These are phyloP conservation scores for Hirtodrosophila trivittata DNA, from an alignment of 2,888 invertebrate species.

Conservation along the genomic window DNA sequence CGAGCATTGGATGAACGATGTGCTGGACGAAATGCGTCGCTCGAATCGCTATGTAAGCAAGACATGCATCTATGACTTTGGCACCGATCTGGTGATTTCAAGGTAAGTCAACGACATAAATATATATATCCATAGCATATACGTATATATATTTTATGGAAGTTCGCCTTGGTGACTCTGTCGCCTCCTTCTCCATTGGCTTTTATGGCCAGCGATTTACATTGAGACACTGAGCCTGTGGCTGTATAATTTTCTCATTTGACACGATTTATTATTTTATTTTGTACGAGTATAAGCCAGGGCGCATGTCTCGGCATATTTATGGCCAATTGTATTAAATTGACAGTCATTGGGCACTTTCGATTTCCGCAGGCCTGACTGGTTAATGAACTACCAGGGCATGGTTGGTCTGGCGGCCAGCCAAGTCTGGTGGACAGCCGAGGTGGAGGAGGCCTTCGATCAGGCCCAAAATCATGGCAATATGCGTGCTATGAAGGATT, in stretches of 20 bases:
- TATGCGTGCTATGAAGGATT: conserved; percentile 95
- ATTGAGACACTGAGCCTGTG: conserved; percentile 53
- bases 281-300: conserved; percentile 63
- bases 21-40: conserved; percentile 92
- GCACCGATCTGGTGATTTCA: conserved; percentile 88
- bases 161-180: neutral
- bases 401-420: conserved; percentile 94
- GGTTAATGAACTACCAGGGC: conserved; percentile 95
- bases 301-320: conserved; percentile 68
- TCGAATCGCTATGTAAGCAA: conserved; percentile 94
- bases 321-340: conserved; percentile 80
- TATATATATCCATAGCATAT: conserved; percentile 12
- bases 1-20: conserved; percentile 96
- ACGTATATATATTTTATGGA: conserved; percentile 7
- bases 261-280: conserved; percentile 81
- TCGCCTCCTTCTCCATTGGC: conserved; percentile 26
- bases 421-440: conserved; percentile 98
- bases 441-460: conserved; percentile 94
- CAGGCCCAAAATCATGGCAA: conserved; percentile 87
- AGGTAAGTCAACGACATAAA: conserved; percentile 84
- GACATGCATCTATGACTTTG: conserved; percentile 94
- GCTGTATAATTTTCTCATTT: conserved; percentile 82
- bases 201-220: conserved; percentile 79
- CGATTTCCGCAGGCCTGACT: conserved; percentile 87
- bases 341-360: conserved; percentile 76